phyloP scores from a whole-genome alignment of 2,888 invertebrate genomes.

The Macroteleia sp. region DNA sequence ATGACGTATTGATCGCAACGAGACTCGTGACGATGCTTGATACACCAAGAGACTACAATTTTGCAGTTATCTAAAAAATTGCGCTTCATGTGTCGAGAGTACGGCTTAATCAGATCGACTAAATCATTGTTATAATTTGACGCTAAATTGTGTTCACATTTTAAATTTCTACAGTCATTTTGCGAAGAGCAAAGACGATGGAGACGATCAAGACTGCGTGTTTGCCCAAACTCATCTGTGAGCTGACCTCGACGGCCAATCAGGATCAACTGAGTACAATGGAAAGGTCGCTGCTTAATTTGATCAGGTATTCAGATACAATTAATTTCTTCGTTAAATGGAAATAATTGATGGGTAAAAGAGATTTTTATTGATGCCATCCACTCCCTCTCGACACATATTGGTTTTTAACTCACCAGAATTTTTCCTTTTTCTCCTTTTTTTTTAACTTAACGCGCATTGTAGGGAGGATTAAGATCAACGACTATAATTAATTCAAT shows the following conservation, averaged over 20 bases:
- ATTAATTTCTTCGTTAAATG: slow-evolving; percentile 28
- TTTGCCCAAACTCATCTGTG: slow-evolving; percentile 88
- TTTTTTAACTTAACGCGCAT: slow-evolving; percentile 11
- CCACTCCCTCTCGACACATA: neutral
- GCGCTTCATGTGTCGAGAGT: neutral
- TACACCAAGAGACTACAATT: slow-evolving; percentile 20
- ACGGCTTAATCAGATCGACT: neutral
- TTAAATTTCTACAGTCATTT: slow-evolving; percentile 74
- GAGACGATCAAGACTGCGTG: slow-evolving; percentile 87
- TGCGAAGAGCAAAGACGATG: slow-evolving; percentile 85
- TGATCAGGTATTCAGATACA: slow-evolving; percentile 85
- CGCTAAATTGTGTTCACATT: slow-evolving; percentile 15
- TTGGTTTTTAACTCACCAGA: slow-evolving; percentile 8
- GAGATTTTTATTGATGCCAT: slow-evolving; percentile 8
- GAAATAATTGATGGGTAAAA: slow-evolving; percentile 14
- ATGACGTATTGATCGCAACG: slow-evolving; percentile 22
- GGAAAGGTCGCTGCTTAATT: slow-evolving; percentile 86
- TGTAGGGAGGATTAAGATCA: slow-evolving; percentile 30
- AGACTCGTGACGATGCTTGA: slow-evolving; percentile 36
- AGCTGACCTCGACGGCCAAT: slow-evolving; percentile 87
- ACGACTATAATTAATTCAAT: slow-evolving; percentile 36
- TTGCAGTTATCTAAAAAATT: slow-evolving; percentile 4
- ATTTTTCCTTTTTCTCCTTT: no score
- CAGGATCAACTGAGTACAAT: slow-evolving; percentile 87
- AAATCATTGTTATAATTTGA: neutral